Percentiles rank a stretch among this genome's conserved stretches.
These are phyloP conservation scores for Isurus oxyrinchus DNA, from an alignment of 2,113 vertebrate species.

Conservation along the genomic window DNA sequence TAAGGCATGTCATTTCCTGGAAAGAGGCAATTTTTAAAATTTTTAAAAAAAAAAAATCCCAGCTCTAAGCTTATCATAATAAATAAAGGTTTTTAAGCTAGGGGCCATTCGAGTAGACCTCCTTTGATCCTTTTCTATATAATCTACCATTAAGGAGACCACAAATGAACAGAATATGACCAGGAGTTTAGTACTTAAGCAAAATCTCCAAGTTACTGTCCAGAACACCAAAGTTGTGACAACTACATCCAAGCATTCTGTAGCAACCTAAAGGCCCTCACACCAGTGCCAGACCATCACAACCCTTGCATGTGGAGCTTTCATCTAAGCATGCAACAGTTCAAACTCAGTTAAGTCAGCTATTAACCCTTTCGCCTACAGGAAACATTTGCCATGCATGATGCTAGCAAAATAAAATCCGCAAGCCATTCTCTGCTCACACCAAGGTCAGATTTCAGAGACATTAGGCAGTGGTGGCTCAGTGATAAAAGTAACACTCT, in stretches of 20 bases:
- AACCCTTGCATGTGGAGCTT: background rate
- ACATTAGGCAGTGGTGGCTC: background rate
- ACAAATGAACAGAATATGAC: background rate
- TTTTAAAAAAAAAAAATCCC: background rate
- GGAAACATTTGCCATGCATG: background rate
- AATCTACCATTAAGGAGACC: background rate
- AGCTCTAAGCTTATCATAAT: background rate
- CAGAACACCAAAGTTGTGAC: background rate
- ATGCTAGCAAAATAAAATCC: background rate
- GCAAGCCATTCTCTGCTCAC: background rate
- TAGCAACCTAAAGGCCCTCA: background rate
- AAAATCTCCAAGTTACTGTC: background rate
- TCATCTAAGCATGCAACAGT: background rate
- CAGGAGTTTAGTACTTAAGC: background rate
- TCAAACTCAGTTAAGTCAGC: background rate
- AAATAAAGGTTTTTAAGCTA: background rate
- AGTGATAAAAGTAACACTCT: background rate
- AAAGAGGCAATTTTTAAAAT: background rate
- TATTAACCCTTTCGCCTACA: background rate
- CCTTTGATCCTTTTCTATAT: background rate
- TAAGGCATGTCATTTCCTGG: background rate
- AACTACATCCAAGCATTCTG: background rate
- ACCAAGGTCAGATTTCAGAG: background rate
- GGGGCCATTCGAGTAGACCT: background rate
- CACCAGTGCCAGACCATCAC: background rate